Conservation (phyloP, 2,797 vertebrate species). For the Trachurus trachurus region DNA sequence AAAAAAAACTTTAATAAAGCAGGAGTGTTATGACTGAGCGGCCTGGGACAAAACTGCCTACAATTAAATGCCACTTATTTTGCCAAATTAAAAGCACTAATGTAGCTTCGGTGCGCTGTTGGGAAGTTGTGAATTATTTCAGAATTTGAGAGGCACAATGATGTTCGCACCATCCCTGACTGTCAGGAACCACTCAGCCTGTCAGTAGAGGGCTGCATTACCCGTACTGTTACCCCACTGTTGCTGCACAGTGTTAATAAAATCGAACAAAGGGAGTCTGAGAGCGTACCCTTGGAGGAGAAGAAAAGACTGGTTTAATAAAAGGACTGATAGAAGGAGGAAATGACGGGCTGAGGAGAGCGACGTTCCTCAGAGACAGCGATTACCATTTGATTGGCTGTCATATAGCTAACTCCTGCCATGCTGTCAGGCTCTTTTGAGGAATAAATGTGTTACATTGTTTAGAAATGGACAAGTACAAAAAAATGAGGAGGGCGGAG, state of each 20-base stretch:
- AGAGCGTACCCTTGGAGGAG: conserved; percentile 49
- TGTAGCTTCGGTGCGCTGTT: not conserved
- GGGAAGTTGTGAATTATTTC: conserved; percentile 25
- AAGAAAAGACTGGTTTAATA: conserved; percentile 70
- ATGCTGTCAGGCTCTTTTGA: conserved; percentile 52
- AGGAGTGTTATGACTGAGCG: not conserved
- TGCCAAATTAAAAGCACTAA: not conserved
- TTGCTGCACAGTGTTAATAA: conserved; percentile 60
- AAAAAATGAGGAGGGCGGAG: not conserved
- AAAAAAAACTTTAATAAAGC: conserved; percentile 10
- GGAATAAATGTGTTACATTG: conserved; percentile 56
- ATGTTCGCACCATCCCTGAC: conserved; percentile 11
- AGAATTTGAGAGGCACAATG: conserved; percentile 7
- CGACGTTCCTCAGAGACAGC: conserved; percentile 58
- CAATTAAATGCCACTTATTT: conserved; percentile 15
- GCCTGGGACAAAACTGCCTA: not conserved
- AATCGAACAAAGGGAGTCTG: conserved; percentile 57
- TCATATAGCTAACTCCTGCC: conserved; percentile 66
- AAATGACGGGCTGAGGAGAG: conserved; percentile 42
- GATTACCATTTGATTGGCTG: conserved; percentile 79
- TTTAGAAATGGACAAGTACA: conserved; percentile 43
- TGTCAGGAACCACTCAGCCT: conserved; percentile 59
- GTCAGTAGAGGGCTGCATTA: conserved; percentile 51
- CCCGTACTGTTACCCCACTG: conserved; percentile 10
- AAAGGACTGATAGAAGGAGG: conserved; percentile 55